Evolutionary conservation across 2,113 vertebrate genomes (phyloP), one percentile per base, ranked within the genome.

Genomic region (Percina caprodes): DNA sequence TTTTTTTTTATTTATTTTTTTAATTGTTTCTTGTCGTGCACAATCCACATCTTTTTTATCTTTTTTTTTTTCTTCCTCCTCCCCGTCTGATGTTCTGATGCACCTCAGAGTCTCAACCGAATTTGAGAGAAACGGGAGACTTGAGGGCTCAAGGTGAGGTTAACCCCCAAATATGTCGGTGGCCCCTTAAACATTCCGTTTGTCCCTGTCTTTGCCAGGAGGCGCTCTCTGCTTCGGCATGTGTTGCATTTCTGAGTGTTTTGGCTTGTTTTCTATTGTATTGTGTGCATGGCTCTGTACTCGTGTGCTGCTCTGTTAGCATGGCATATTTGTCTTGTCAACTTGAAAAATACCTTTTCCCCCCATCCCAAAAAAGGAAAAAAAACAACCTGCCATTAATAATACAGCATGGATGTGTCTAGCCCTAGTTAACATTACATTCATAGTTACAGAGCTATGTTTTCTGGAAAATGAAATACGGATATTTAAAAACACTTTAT

Each of bases 131-230:
- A 99, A 97, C 96, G 96, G 97, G 97, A 97, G 98, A 98, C 97
- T 96, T 97, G 97, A 99, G 97, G 97, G 98, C 95, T 98, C 98
- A 96, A 99, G 98, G 98, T 99, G 98, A 99, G 98, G 95, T 67
- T 93, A 69, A 91, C 58, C 9, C 61, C 56, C 16, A 3, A 5
- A 24, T 23, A 10, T 63, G 69, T 66, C 9, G 19, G 23, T 19
- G 35, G 65, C 14, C 58, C 78, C 10, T 39, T 4, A 21, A 61
- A 58, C 1, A 24, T 39, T 74, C 63, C 45, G 77, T 67, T 45
- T 77, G 66, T 85, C 74, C 65, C 45, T 11, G 6, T 84, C 62
- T 5, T 3, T n/a, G n/a, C n/a, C n/a, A n/a, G n/a, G n/a, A n/a
- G n/a, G n/a, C n/a, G n/a, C n/a, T n/a, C n/a, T n/a, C n/a, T n/a